Evolutionary conservation across 2,797 vertebrate species (phyloP).

Genomic region (Emydoidea blandingii): DNA sequence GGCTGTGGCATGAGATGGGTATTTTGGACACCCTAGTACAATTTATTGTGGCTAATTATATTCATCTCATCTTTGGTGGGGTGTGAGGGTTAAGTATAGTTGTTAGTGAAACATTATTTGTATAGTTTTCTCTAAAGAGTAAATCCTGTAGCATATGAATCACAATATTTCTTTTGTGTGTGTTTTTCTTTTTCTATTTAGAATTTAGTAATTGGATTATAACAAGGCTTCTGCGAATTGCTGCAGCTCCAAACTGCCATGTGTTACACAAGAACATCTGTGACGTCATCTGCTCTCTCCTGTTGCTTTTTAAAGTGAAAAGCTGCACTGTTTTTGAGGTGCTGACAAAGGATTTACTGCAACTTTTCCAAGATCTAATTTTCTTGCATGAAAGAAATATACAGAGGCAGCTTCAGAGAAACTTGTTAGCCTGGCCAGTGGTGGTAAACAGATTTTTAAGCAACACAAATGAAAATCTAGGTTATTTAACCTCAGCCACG

Average conservation of each 20-base stretch:
- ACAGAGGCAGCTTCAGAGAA: neutral
- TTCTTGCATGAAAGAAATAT: constrained; percentile 74
- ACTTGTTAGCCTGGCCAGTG: constrained; percentile 86
- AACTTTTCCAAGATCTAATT: constrained; percentile 87
- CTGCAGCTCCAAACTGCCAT: constrained; percentile 90
- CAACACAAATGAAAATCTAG: constrained; percentile 66
- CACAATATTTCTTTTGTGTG: neutral
- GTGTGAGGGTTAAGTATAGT: neutral
- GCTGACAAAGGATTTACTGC: constrained; percentile 87
- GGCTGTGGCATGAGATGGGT: neutral
- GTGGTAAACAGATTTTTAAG: constrained; percentile 83
- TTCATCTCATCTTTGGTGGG: neutral
- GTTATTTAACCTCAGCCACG: constrained; percentile 86
- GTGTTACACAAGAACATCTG: constrained; percentile 87
- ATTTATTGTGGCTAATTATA: neutral
- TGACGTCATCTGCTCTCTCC: constrained; percentile 89
- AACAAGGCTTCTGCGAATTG: constrained; percentile 90
- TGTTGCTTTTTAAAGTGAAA: constrained; percentile 91
- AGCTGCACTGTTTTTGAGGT: constrained; percentile 86
- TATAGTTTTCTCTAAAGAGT: neutral
- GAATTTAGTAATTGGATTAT: constrained; percentile 97
- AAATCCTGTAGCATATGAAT: constrained; percentile 3
- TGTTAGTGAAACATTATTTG: neutral
- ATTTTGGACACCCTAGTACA: neutral
- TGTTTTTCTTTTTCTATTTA: constrained; percentile 70